These are phyloP conservation scores for Beris morrisii DNA, from an alignment of 2,888 invertebrate genomes.

Conservation along the genomic window DNA sequence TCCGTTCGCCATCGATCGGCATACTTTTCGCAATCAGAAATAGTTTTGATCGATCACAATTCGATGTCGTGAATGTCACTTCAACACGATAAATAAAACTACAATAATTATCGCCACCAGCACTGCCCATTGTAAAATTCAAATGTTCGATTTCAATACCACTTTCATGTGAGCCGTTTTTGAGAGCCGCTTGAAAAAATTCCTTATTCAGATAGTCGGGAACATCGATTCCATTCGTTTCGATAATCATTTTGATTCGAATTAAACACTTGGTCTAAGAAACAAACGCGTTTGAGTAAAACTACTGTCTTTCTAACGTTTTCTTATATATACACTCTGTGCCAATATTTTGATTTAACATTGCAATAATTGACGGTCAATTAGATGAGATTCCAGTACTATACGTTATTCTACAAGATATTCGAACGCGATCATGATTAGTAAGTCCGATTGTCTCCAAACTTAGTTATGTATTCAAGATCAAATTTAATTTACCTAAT, in stretches of 20 bases:
- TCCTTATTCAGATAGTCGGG: constrained; percentile 39
- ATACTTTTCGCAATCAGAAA: constrained; percentile 52
- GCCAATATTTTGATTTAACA: too few species aligned
- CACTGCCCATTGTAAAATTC: constrained; percentile 47
- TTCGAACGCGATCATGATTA: too few species aligned
- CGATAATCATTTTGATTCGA: constrained; percentile 5
- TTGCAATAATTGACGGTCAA: too few species aligned
- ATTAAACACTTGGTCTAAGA: too few species aligned
- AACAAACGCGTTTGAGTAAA: too few species aligned
- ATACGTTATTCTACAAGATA: too few species aligned
- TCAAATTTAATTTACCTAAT: too few species aligned
- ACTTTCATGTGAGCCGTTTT: constrained; percentile 50
- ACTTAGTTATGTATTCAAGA: too few species aligned
- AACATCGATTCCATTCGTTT: constrained; percentile 1
- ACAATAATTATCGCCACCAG: constrained; percentile 53
- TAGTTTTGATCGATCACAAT: constrained; percentile 46
- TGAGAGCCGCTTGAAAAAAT: constrained; percentile 51
- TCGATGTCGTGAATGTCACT: constrained; percentile 37
- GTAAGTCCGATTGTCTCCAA: too few species aligned
- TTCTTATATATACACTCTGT: too few species aligned
- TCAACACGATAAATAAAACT: constrained; percentile 52
- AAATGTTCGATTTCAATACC: constrained; percentile 50
- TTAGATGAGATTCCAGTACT: too few species aligned
- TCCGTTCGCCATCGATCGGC: constrained; percentile 53
- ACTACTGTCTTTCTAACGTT: too few species aligned